phyloP scores from a whole-genome alignment of 2,797 vertebrate genomes.

The Sylvia borin region DNA sequence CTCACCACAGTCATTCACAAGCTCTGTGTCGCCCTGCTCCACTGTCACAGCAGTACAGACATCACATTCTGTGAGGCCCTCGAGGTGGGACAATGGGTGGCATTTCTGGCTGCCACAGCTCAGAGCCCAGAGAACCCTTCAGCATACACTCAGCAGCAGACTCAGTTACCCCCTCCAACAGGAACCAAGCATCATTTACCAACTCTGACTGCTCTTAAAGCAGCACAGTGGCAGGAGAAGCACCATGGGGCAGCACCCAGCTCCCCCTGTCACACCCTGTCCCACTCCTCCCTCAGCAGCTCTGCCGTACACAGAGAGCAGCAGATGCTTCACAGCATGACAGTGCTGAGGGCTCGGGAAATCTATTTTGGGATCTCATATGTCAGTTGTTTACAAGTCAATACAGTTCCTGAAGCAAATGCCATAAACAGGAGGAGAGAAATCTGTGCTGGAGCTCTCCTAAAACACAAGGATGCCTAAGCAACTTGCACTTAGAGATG shows the following conservation, averaged over 20 bases:
- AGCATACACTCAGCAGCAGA: background rate
- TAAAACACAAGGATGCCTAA: background rate
- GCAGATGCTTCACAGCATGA: background rate
- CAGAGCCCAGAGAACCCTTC: background rate
- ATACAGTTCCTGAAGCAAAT: background rate
- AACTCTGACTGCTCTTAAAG: accelerated
- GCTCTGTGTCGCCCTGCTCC: background rate
- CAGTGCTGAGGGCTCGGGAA: accelerated
- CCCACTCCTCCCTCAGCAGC: background rate
- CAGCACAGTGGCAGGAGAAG: background rate
- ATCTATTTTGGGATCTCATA: background rate
- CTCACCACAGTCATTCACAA: background rate
- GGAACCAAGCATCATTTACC: background rate
- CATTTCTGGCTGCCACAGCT: background rate
- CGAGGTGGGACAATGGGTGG: background rate
- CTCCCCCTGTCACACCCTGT: accelerated
- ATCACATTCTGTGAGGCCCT: background rate
- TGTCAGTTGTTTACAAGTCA: background rate
- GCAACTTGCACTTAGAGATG: background rate
- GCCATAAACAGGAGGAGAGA: background rate
- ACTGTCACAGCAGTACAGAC: background rate
- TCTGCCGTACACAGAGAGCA: background rate
- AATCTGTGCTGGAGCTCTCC: background rate
- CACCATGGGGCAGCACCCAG: accelerated
- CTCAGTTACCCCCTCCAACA: background rate